Evolutionary conservation across 1,140 invertebrate species (phyloP), one percentile per base, ranked within the genome.

Genomic region (Caerostris extrusa): DNA sequence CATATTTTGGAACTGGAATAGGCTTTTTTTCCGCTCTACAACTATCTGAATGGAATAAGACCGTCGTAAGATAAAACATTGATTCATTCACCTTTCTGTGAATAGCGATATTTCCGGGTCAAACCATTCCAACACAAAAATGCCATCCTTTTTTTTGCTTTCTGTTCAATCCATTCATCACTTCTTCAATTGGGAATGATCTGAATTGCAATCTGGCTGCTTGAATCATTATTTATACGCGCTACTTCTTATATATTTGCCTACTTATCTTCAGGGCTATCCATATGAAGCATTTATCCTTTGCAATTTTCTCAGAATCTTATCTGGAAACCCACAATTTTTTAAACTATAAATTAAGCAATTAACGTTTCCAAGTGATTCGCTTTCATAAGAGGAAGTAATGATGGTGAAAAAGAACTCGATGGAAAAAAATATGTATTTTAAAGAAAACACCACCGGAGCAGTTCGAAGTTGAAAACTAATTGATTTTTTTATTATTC

Each of bases 401-500:
- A 77, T 77, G 71, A 34, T 10, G 53, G 3, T 77, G 71, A 77
- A 77, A 77, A 34, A 77, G 71, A 77, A 77, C 71, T 53, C 34
- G 3, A 12, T 50, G 12, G 50, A 77, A 77, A 34, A 34, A 77
- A 77, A 77, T 7, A 3, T 77, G 34, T 19, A 77, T 77, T 77
- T 77, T 77, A 12, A 77, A 77, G 71, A 77, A 77, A 77, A 77
- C 71, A 14, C 50, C 34, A 34, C 53, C 50, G 3, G 71, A 53
- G 71, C 10, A 53, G 71, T 77, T 77, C 50, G 71, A 12, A 19
- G 50, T 53, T 77, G 71, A 50, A 77, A 77, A 77, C 71, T 77
- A 77, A 77, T 77, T 77, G 71, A 77, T 77, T 77, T 77, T 77
- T 71, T 77, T 77, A 77, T 77, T 77, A 77, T 53, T 77, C 71